Conservation (phyloP, 2,113 vertebrate species). For the Natator depressus region DNA sequence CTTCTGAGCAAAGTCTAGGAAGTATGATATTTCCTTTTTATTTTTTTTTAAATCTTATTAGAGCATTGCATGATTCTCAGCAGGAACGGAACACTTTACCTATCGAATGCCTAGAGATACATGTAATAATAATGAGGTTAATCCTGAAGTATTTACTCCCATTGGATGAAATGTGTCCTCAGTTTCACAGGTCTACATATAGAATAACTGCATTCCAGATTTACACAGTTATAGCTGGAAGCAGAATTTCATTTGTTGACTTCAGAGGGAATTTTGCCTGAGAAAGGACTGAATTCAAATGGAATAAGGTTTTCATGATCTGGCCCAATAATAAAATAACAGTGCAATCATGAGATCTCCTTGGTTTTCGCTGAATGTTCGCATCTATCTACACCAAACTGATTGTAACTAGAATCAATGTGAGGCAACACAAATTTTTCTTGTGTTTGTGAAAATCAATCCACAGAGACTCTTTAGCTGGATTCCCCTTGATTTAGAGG, state of each 20-base stretch:
- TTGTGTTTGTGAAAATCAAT: constrained; percentile 20
- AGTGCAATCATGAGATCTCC: constrained; percentile 14
- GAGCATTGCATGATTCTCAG: neutral
- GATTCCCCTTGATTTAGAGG: neutral
- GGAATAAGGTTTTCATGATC: constrained; percentile 20
- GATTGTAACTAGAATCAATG: neutral
- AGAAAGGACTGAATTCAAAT: constrained; percentile 17
- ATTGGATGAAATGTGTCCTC: neutral
- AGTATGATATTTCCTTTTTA: neutral
- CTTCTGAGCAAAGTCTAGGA: neutral
- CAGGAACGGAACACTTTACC: neutral
- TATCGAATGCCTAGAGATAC: neutral
- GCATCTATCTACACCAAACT: neutral
- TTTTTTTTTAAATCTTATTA: neutral
- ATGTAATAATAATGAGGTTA: neutral
- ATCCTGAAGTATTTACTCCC: neutral
- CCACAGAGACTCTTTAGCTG: neutral
- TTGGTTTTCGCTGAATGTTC: neutral
- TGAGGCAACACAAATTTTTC: neutral
- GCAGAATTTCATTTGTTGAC: neutral
- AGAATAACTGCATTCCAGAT: constrained; percentile 40
- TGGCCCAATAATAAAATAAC: constrained; percentile 28
- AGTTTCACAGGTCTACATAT: constrained; percentile 28
- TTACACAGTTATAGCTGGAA: constrained; percentile 25
- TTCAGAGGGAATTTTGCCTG: neutral